Evolutionary conservation across 2,888 invertebrate genomes (phyloP).

Genomic region (Harmothoe impar): DNA sequence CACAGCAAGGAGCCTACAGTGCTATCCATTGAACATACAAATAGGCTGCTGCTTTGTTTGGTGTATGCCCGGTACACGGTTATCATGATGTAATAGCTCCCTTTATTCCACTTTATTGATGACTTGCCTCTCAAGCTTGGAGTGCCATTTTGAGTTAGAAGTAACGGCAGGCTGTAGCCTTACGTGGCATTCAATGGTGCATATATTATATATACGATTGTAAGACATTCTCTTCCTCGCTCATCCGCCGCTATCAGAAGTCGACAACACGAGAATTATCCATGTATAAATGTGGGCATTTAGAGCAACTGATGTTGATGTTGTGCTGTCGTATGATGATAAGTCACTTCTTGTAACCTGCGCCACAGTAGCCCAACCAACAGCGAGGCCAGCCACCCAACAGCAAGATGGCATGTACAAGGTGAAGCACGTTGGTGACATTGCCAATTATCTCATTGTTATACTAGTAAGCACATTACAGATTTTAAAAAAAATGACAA

Average conservation of each 20-base stretch:
- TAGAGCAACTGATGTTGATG: slow-evolving; percentile 58
- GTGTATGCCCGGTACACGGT: neutral
- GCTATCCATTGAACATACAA: slow-evolving; percentile 31
- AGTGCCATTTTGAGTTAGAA: slow-evolving; percentile 52
- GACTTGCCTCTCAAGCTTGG: slow-evolving; percentile 59
- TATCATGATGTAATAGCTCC: slow-evolving; percentile 33
- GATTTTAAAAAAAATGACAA: neutral
- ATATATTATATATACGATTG: slow-evolving; percentile 45
- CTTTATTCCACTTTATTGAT: neutral
- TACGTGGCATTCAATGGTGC: slow-evolving; percentile 52
- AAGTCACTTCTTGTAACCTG: slow-evolving; percentile 44
- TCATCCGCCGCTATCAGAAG: slow-evolving; percentile 20
- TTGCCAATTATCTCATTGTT: slow-evolving; percentile 44
- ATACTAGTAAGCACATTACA: neutral
- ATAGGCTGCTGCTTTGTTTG: slow-evolving; percentile 2
- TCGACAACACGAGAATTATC: slow-evolving; percentile 56
- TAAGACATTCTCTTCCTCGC: slow-evolving; percentile 55
- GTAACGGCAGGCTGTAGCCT: slow-evolving; percentile 27
- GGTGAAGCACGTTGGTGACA: neutral
- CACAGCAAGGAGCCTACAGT: no score
- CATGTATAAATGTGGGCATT: slow-evolving; percentile 57
- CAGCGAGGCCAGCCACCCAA: slow-evolving; percentile 33
- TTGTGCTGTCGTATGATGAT: slow-evolving; percentile 36
- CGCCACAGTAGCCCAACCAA: slow-evolving; percentile 16
- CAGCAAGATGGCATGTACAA: neutral